These are phyloP conservation scores for Elaphurus davidianus DNA, from an alignment of 2,113 vertebrate genomes.

Conservation along the genomic window DNA sequence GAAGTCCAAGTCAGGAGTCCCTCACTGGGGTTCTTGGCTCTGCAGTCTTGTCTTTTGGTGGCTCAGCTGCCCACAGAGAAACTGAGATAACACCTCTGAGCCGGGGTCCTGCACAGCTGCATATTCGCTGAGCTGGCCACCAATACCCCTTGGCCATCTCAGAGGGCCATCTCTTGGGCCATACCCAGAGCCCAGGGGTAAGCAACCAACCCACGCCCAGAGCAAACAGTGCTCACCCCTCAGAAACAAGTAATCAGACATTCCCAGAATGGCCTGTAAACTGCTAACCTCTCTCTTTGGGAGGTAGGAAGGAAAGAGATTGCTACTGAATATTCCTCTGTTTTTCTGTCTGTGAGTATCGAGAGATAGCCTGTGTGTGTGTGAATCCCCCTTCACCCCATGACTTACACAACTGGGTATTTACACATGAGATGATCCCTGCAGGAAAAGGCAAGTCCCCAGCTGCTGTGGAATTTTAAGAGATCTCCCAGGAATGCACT, in stretches of 20 bases:
- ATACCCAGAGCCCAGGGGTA: background rate
- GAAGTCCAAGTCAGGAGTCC: background rate
- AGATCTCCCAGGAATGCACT: conserved; percentile 72
- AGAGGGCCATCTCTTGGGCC: too few species aligned
- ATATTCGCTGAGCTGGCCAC: background rate
- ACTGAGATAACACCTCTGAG: background rate
- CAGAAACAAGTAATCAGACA: conserved; percentile 18
- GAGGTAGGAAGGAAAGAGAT: background rate
- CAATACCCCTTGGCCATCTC: background rate
- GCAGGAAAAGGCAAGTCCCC: conserved; percentile 67
- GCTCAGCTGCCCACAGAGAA: background rate
- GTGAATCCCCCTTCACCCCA: background rate
- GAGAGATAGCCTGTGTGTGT: background rate
- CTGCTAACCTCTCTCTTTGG: conserved; percentile 6
- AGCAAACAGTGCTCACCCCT: background rate
- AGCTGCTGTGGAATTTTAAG: conserved; percentile 70
- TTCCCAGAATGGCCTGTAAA: background rate
- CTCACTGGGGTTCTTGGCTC: background rate
- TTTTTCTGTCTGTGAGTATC: background rate
- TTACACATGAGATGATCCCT: conserved; percentile 68
- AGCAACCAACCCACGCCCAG: background rate
- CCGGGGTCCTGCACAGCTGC: background rate
- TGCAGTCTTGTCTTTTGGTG: background rate
- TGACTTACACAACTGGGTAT: conserved; percentile 49
- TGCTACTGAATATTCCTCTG: background rate